phyloP scores from a whole-genome alignment of 1,140 invertebrate genomes.

The Drosophila ercepeae region DNA sequence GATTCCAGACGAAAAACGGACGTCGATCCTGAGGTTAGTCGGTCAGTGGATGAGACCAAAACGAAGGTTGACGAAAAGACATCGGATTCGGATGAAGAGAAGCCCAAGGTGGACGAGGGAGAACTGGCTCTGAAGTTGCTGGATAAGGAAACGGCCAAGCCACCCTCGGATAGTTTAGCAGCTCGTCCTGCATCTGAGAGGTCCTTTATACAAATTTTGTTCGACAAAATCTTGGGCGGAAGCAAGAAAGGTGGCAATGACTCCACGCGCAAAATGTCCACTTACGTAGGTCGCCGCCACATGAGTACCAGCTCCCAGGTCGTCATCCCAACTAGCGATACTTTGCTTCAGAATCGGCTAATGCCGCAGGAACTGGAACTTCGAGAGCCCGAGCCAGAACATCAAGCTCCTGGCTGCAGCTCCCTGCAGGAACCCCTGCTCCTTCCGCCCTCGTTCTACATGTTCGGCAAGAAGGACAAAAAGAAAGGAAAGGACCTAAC shows the following conservation, averaged over 20 bases:
- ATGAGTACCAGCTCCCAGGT: background rate
- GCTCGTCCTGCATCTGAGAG: background rate
- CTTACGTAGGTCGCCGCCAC: constrained; percentile 2
- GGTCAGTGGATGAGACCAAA: background rate
- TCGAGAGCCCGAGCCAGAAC: background rate
- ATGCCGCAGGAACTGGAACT: background rate
- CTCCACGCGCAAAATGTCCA: constrained; percentile 13
- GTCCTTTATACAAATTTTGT: background rate
- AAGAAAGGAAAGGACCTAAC: constrained; percentile 13
- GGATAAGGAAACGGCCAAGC: background rate
- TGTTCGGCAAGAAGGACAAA: constrained; percentile 9
- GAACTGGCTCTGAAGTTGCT: constrained; percentile 19
- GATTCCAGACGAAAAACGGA: background rate
- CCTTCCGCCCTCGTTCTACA: background rate
- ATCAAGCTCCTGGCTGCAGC: background rate
- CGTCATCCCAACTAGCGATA: background rate
- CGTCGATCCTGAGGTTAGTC: background rate
- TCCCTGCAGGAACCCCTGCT: background rate
- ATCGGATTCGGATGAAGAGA: background rate
- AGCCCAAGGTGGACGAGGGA: constrained; percentile 12
- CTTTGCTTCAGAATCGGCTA: background rate
- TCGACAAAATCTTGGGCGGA: constrained; percentile 15
- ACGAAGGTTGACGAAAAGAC: background rate
- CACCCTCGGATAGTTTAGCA: background rate
- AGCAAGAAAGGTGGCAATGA: background rate